These are phyloP conservation scores for Ephialtes manifestator DNA, from an alignment of 2,888 invertebrate species.

Conservation along the genomic window DNA sequence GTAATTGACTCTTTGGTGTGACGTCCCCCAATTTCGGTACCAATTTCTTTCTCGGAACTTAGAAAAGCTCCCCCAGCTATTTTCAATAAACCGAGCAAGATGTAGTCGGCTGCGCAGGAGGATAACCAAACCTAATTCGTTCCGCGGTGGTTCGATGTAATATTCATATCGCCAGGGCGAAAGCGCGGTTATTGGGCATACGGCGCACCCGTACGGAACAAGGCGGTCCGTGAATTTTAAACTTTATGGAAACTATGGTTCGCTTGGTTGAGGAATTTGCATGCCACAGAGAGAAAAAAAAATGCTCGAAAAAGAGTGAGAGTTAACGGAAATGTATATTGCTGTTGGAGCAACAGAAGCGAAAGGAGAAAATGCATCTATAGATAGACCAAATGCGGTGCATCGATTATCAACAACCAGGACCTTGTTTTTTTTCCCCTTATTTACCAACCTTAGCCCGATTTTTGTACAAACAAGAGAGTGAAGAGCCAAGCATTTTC, in stretches of 20 bases:
- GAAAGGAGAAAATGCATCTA: not conserved
- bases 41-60: conserved; percentile 2
- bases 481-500: not conserved
- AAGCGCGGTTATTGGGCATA: conserved; percentile 53
- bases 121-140: conserved; percentile 66
- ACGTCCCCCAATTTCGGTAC: not conserved
- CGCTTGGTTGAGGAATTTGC: conserved; percentile 49
- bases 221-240: conserved; percentile 65
- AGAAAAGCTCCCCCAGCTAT: not conserved
- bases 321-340: conserved; percentile 49
- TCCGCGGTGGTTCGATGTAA: conserved; percentile 61
- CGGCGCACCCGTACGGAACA: conserved; percentile 36
- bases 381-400: not conserved
- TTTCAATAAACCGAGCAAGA: conserved; percentile 40
- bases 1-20: not conserved
- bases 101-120: conserved; percentile 4
- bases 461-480: not conserved
- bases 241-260: conserved; percentile 54
- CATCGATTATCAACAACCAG: not conserved
- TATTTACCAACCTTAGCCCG: not conserved
- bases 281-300: conserved; percentile 25
- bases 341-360: conserved; percentile 18
- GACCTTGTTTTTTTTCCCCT: not conserved
- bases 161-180: conserved; percentile 63
- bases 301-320: conserved; percentile 21